phyloP scores from a whole-genome alignment of 2,888 invertebrate genomes.

The Automeris io region DNA sequence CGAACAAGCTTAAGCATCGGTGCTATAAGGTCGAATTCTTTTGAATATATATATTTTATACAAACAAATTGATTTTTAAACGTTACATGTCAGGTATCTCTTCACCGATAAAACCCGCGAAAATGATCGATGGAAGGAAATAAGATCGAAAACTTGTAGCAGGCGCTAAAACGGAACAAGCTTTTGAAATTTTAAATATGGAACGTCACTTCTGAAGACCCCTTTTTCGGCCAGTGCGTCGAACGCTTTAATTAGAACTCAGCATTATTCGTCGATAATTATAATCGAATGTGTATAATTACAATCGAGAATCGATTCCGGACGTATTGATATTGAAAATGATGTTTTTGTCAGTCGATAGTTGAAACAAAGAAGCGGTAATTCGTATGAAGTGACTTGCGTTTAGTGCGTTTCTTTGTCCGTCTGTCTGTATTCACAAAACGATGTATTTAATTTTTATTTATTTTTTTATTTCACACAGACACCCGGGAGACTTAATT shows the following conservation, averaged over 20 bases:
- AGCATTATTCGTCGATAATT: constrained; percentile 41
- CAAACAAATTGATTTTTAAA: background rate
- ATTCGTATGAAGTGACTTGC: constrained; percentile 76
- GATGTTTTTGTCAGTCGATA: constrained; percentile 56
- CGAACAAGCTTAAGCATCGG: too few relatives aligned
- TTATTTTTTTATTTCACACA: constrained; percentile 20
- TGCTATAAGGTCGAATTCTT: too few relatives aligned
- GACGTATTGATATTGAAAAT: constrained; percentile 56
- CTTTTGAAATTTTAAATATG: constrained; percentile 30
- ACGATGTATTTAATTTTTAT: constrained; percentile 54
- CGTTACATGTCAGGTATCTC: background rate
- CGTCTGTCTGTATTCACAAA: constrained; percentile 54
- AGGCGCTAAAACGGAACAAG: constrained; percentile 7
- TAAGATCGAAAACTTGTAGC: background rate
- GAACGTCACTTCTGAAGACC: constrained; percentile 9
- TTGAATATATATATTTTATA: too few relatives aligned
- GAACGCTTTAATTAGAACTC: constrained; percentile 53
- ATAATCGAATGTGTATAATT: constrained; percentile 52
- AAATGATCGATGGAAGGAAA: constrained; percentile 22
- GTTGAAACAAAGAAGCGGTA: constrained; percentile 66
- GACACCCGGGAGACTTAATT: constrained; percentile 50
- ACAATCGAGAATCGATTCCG: constrained; percentile 50
- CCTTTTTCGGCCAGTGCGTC: constrained; percentile 20
- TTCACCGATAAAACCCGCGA: constrained; percentile 15
- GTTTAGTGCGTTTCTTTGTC: constrained; percentile 52